phyloP scores from a whole-genome alignment of 2,888 invertebrate species.

The Pachymerium ferrugineum region DNA sequence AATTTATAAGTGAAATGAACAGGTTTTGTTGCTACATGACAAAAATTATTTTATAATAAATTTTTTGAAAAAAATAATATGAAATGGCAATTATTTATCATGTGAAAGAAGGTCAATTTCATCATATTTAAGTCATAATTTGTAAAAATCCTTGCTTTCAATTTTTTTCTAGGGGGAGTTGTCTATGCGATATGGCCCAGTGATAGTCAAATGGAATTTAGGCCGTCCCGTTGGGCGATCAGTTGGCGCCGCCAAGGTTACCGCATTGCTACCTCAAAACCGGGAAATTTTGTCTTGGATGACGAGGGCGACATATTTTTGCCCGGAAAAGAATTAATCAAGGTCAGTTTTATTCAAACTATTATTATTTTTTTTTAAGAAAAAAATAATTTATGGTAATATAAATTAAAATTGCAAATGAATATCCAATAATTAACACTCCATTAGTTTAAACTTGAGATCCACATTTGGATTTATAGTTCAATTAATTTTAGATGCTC shows the following conservation, averaged over 20 bases:
- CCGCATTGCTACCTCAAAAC: background rate
- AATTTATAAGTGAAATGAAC: no score
- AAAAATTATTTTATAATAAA: no score
- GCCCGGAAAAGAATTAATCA: background rate
- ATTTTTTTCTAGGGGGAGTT: background rate
- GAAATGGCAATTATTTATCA: no score
- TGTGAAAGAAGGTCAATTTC: background rate
- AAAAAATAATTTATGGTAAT: no score
- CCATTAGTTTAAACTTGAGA: no score
- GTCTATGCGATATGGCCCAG: background rate
- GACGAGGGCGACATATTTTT: background rate
- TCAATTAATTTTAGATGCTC: background rate
- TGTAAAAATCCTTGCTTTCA: no score
- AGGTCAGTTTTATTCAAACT: background rate
- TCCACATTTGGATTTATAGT: background rate
- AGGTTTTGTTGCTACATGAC: no score
- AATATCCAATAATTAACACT: no score
- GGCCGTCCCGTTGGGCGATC: background rate
- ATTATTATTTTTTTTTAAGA: background rate
- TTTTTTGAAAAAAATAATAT: no score
- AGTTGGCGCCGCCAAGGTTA: background rate
- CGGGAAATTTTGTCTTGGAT: background rate
- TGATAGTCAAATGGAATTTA: background rate
- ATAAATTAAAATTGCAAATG: no score
- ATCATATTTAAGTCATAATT: background rate